Evolutionary conservation across 1,140 invertebrate species (phyloP).

Genomic region (Leptoteleia sp.): DNA sequence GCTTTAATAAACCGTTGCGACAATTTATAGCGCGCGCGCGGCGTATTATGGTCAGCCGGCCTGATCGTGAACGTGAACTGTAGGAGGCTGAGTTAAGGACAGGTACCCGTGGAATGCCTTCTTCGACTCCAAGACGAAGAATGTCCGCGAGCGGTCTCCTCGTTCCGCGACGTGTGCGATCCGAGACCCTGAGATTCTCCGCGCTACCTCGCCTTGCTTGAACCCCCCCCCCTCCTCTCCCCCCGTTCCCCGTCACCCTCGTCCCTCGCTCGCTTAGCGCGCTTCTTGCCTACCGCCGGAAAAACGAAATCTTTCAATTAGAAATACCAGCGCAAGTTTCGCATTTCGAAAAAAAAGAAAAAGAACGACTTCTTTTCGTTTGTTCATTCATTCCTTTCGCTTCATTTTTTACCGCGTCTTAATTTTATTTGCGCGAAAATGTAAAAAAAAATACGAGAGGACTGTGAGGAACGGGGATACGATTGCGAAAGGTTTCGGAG

Average conservation of each 20-base stretch:
- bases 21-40: conserved; percentile 30
- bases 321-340: too few relatives aligned
- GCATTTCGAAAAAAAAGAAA: too few relatives aligned
- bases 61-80: conserved; percentile 68
- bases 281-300: too few relatives aligned
- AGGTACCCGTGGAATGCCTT: conserved; percentile 77
- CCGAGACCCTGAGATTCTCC: conserved; percentile 36
- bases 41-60: conserved; percentile 69
- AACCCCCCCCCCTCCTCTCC: conserved; percentile 1
- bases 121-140: conserved; percentile 61
- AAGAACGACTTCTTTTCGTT: too few relatives aligned
- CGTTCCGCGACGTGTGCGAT: conserved; percentile 67
- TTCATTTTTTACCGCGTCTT: too few relatives aligned
- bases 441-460: too few relatives aligned
- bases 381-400: too few relatives aligned
- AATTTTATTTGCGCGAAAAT: too few relatives aligned
- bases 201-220: not conserved
- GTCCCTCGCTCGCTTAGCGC: too few relatives aligned
- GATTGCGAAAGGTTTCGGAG: too few relatives aligned
- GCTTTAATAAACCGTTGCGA: conserved; percentile 46
- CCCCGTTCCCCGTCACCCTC: conserved; percentile 15
- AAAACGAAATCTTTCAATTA: too few relatives aligned
- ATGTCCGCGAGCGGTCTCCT: conserved; percentile 54
- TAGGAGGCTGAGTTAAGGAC: conserved; percentile 72
- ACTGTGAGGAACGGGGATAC: too few relatives aligned